Conservation (phyloP, 2,888 invertebrate genomes). For the Pheosia tremula region DNA sequence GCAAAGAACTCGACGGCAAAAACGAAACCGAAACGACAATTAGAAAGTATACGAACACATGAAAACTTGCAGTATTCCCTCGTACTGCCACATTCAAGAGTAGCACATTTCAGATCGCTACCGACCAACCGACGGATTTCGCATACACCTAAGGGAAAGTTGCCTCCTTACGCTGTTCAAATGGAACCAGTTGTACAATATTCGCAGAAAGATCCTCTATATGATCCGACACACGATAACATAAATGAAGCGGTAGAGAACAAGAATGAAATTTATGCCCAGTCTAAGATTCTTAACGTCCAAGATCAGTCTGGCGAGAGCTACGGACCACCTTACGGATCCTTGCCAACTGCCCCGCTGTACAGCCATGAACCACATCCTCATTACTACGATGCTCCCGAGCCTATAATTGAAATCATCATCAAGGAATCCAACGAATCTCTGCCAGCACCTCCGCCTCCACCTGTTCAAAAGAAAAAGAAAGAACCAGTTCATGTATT, state of each 20-base stretch:
- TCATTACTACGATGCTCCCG: slow-evolving; percentile 90
- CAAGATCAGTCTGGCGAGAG: slow-evolving; percentile 73
- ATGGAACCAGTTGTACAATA: slow-evolving; percentile 93
- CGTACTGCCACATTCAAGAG: slow-evolving; percentile 83
- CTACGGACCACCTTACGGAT: slow-evolving; percentile 77
- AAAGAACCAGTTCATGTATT: slow-evolving; percentile 96
- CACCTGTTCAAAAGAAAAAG: slow-evolving; percentile 78
- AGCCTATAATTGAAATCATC: slow-evolving; percentile 96
- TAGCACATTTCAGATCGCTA: slow-evolving; percentile 78
- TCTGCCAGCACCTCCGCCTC: slow-evolving; percentile 86
- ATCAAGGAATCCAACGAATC: slow-evolving; percentile 95
- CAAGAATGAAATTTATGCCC: slow-evolving; percentile 77
- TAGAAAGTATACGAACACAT: slow-evolving; percentile 82
- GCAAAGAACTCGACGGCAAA: slow-evolving; percentile 77
- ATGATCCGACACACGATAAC: slow-evolving; percentile 84
- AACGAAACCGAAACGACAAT: slow-evolving; percentile 82
- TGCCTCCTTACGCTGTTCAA: slow-evolving; percentile 90
- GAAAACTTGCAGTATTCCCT: slow-evolving; percentile 85
- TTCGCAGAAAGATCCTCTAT: slow-evolving; percentile 91
- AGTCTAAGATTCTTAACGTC: slow-evolving; percentile 75
- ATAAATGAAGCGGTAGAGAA: slow-evolving; percentile 71
- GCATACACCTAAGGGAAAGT: slow-evolving; percentile 74
- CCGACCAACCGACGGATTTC: slow-evolving; percentile 83
- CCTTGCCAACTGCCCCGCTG: slow-evolving; percentile 75
- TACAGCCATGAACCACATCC: slow-evolving; percentile 77